phyloP scores from a whole-genome alignment of 2,888 invertebrate species.

The Itoplectis maculator region DNA sequence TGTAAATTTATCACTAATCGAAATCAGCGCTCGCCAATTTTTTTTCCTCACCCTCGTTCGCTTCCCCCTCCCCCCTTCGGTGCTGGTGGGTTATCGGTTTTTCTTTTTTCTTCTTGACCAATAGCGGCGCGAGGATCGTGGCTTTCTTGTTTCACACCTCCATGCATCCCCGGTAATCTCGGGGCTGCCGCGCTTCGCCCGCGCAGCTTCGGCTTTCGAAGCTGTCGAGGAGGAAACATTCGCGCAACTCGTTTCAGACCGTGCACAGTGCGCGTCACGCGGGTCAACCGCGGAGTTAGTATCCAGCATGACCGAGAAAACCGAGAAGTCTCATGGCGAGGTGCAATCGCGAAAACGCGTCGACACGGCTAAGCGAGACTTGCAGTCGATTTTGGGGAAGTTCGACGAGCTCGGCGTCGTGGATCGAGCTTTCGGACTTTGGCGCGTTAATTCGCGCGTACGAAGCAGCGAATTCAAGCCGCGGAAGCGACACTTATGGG shows the following conservation, averaged over 20 bases:
- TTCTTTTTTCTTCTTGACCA: constrained; percentile 48
- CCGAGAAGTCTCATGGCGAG: constrained; percentile 50
- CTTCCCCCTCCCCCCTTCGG: background rate
- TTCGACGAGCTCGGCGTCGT: constrained; percentile 69
- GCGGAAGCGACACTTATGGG: constrained; percentile 69
- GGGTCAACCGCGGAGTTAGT: constrained; percentile 55
- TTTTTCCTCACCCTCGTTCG: background rate
- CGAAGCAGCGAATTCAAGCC: constrained; percentile 55
- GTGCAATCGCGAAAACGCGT: constrained; percentile 68
- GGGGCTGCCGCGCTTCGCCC: constrained; percentile 66
- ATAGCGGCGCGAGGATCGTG: constrained; percentile 39
- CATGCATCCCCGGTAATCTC: constrained; percentile 73
- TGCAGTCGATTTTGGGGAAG: constrained; percentile 72
- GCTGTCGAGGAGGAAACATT: constrained; percentile 58
- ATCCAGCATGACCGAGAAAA: constrained; percentile 72
- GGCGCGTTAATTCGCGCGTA: constrained; percentile 68
- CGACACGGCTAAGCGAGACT: constrained; percentile 74
- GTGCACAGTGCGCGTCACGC: background rate
- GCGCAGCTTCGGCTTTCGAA: constrained; percentile 69
- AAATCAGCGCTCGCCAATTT: background rate
- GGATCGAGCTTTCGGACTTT: constrained; percentile 65
- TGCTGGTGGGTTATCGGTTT: background rate
- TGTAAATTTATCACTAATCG: background rate
- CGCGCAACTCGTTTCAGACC: constrained; percentile 45
- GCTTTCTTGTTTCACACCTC: constrained; percentile 78